Conservation (phyloP, 2,888 invertebrate species). For the Hemistola chrysoprasaria region DNA sequence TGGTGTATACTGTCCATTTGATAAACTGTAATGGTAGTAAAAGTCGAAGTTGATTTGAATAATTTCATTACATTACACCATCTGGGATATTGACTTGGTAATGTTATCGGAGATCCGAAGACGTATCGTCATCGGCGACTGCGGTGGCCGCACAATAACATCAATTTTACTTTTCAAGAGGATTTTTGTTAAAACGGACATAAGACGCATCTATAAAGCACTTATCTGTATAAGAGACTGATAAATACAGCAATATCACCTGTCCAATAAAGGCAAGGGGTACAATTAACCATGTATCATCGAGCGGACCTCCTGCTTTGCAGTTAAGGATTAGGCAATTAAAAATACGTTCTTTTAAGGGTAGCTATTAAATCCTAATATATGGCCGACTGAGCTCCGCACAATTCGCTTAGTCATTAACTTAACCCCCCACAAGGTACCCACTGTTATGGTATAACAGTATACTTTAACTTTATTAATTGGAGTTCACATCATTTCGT, state of each 20-base stretch:
- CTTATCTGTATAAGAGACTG: not conserved
- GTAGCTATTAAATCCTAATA: slow-evolving; percentile 65
- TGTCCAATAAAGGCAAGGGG: slow-evolving; percentile 33
- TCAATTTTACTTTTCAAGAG: too few relatives aligned
- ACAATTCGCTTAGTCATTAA: slow-evolving; percentile 43
- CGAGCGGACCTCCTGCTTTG: slow-evolving; percentile 58
- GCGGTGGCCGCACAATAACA: too few relatives aligned
- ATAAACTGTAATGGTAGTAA: slow-evolving; percentile 27
- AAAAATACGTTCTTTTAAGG: slow-evolving; percentile 71
- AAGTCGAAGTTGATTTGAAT: slow-evolving; percentile 34
- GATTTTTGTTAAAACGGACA: too few relatives aligned
- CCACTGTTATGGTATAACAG: too few relatives aligned
- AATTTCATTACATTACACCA: slow-evolving; percentile 15
- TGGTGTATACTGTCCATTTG: slow-evolving; percentile 28
- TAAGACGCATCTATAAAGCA: too few relatives aligned
- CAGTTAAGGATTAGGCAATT: slow-evolving; percentile 69
- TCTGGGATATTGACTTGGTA: slow-evolving; percentile 7
- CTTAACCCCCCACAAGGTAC: slow-evolving; percentile 19
- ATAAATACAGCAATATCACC: slow-evolving; percentile 30
- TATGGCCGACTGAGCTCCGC: slow-evolving; percentile 44
- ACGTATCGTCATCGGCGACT: too few relatives aligned
- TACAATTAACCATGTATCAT: slow-evolving; percentile 42
- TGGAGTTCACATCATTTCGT: too few relatives aligned
- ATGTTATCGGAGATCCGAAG: slow-evolving; percentile 1
- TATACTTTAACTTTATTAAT: too few relatives aligned